These are phyloP conservation scores for Sus cebifrons DNA, from an alignment of 2,797 vertebrate species.

Conservation along the genomic window DNA sequence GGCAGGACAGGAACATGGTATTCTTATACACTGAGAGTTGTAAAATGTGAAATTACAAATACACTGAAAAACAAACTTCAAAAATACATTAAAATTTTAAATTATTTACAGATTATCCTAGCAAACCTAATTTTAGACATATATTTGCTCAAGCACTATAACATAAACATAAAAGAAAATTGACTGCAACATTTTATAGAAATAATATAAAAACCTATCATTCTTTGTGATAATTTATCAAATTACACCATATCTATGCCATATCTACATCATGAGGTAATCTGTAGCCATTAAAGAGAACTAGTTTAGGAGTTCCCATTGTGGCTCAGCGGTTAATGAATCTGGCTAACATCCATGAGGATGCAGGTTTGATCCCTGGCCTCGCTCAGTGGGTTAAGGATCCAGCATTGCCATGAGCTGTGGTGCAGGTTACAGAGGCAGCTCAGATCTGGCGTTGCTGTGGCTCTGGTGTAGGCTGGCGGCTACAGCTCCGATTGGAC, in stretches of 20 bases:
- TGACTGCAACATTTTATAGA: neutral
- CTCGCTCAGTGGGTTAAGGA: no score
- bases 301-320: neutral
- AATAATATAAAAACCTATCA: neutral
- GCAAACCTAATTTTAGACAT: neutral
- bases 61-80: constrained; percentile 19
- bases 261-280: neutral
- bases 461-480: no score
- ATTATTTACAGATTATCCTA: neutral
- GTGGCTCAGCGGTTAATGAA: no score
- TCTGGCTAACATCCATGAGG: no score
- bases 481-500: no score
- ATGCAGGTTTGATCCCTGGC: no score
- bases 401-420: no score
- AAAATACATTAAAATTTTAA: neutral
- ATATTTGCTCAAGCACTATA: neutral
- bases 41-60: constrained; percentile 34
- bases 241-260: neutral
- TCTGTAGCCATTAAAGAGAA: neutral
- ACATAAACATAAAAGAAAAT: neutral
- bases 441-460: no score
- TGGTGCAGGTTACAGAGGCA: no score
- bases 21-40: neutral
- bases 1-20: neutral
- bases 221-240: neutral